Conservation (phyloP, 2,888 invertebrate genomes). For the Seira ritae region DNA sequence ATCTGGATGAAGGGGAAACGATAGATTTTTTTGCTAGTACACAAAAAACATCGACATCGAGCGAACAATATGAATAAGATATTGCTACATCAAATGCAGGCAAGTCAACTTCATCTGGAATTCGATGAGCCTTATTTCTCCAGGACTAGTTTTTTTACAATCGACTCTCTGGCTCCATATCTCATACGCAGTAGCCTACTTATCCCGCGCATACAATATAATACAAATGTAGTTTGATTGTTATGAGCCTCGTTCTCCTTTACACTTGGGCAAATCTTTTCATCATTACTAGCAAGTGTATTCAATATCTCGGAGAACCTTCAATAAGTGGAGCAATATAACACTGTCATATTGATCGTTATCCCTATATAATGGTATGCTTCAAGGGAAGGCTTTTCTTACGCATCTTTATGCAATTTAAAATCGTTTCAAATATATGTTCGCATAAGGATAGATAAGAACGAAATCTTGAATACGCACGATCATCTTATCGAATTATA, state of each 20-base stretch:
- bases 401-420: conserved; percentile 9
- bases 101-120: neutral
- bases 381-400: conserved; percentile 14
- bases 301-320: neutral
- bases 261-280: conserved; percentile 52
- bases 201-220: conserved; percentile 6
- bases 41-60: neutral
- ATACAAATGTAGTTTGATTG: conserved; percentile 41
- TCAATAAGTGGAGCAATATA: too few species aligned
- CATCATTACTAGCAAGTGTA: conserved; percentile 37
- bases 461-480: too few species aligned
- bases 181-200: conserved; percentile 27
- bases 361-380: conserved; percentile 15
- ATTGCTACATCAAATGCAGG: conserved; percentile 5
- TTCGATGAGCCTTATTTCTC: neutral
- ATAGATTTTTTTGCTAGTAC: too few species aligned
- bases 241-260: conserved; percentile 32
- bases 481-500: too few species aligned
- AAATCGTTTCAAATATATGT: neutral
- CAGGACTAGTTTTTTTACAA: neutral
- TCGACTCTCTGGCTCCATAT: conserved; percentile 26
- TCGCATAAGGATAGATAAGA: too few species aligned
- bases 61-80: neutral
- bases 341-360: neutral
- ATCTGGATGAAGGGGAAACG: too few species aligned